Base-by-base conservation (phyloP, 1,140 invertebrate species). In the Triops longicaudatus region DNA sequence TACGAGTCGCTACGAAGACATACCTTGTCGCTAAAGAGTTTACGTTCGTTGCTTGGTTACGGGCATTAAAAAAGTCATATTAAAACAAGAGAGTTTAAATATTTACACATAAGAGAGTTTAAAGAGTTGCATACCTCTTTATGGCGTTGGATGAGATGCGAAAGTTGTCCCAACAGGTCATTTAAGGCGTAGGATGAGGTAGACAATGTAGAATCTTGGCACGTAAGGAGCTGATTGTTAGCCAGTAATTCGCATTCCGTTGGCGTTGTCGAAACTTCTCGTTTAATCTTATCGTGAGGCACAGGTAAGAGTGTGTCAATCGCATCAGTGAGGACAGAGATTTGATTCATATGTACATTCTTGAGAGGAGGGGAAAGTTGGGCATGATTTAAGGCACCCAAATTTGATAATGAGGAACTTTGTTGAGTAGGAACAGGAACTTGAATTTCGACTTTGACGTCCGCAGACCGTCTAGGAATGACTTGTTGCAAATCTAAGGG, bases 331-430 rank as follows among this genome's bases (percentile, higher is more conserved):
- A 63, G 50, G 17, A 22, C 22, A 22, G 50, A 63, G 50, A 63
- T 63, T 63, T 63, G 50, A n/a, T 63, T 63, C 50, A 63, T n/a
- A 63, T 63, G 50, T 63, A 63, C 50, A 63, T 10, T 22, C 14
- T 17, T 63, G 22, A 63, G 14, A 63, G 50, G 50, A 63, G 50
- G 50, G 17, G 22, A 63, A n/a, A 63, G 22, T n/a, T 63, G 50
- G 50, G 50, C 50, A n/a, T 63, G 50, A 63, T n/a, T 63, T 63
- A 63, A 63, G 50, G 50, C 50, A 63, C 50, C 50, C 50, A 63
- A 63, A 17, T 63, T 63, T 63, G 50, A 63, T 63, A 22, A 63
- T 5, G 50, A 63, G 50, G 50, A 63, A 63, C 50, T 63, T 63
- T 63, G 50, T 63, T 63, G 50, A 63, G 50, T 63, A 63, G 31